Conservation (phyloP, 2,113 vertebrate species). For the Zosterops japonicus region DNA sequence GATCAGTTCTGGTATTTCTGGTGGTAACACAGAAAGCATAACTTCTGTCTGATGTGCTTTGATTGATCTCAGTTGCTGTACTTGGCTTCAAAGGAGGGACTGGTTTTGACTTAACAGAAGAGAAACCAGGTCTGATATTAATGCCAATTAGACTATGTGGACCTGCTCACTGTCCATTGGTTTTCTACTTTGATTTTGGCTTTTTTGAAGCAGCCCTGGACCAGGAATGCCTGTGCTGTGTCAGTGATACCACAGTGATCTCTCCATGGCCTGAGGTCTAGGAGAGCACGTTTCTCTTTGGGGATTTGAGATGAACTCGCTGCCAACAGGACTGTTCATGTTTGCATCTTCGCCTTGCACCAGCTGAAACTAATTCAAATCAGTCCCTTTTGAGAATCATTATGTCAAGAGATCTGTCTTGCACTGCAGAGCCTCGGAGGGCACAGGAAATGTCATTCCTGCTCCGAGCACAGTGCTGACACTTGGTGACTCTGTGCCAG, state of each 20-base stretch:
- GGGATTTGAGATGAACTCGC: background rate
- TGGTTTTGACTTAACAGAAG: background rate
- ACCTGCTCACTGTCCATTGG: background rate
- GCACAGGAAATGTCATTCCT: slow-evolving; percentile 53
- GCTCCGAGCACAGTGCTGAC: slow-evolving; percentile 10
- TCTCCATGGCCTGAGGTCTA: background rate
- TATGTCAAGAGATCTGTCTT: slow-evolving; percentile 25
- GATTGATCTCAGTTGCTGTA: background rate
- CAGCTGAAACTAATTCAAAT: slow-evolving; percentile 51
- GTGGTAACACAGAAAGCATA: background rate
- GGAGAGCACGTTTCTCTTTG: background rate
- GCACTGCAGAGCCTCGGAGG: background rate
- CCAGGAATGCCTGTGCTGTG: background rate
- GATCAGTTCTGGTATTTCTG: background rate
- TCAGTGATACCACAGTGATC: background rate
- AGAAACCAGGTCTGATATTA: background rate
- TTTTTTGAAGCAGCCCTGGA: background rate
- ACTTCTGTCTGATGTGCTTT: background rate
- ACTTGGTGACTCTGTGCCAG: slow-evolving; percentile 63
- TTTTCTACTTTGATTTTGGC: background rate
- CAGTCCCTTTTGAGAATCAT: slow-evolving; percentile 51
- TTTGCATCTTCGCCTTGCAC: background rate
- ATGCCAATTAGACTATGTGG: background rate
- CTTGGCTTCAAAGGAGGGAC: background rate
- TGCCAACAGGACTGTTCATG: background rate